Conservation (phyloP, 1,140 invertebrate species). For the Brachionus angularis region DNA sequence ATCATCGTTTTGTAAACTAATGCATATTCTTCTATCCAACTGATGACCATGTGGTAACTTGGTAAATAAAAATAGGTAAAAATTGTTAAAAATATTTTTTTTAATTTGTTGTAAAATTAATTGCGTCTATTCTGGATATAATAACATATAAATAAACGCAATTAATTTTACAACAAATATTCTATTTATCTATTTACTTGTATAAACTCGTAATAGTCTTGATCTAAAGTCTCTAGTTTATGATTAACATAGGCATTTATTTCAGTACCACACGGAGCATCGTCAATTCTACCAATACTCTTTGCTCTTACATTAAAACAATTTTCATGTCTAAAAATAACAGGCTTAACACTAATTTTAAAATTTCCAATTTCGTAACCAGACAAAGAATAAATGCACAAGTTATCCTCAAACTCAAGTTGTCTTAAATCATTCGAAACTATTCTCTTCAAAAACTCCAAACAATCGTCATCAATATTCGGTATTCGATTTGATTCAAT, state of each 20-base stretch:
- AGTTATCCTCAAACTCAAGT: conserved; percentile 54
- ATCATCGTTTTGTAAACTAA: neutral
- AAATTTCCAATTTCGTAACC: conserved; percentile 57
- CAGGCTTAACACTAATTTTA: conserved; percentile 51
- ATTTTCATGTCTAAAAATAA: conserved; percentile 46
- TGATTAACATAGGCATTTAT: conserved; percentile 54
- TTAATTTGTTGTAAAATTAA: too few species aligned
- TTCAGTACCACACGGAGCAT: conserved; percentile 56
- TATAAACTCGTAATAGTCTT: conserved; percentile 58
- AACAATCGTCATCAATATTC: conserved; percentile 46
- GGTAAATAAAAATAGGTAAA: neutral
- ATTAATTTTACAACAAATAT: neutral
- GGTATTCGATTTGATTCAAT: conserved; percentile 46
- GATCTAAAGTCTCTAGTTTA: conserved; percentile 55
- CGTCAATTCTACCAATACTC: conserved; percentile 57
- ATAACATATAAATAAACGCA: neutral
- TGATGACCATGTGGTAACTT: neutral
- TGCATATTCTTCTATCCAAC: conserved; percentile 4
- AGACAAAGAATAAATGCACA: conserved; percentile 55
- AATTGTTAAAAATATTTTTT: too few species aligned
- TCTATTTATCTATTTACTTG: conserved; percentile 54
- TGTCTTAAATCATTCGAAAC: conserved; percentile 52
- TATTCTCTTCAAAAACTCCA: conserved; percentile 48
- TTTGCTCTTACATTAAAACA: conserved; percentile 57
- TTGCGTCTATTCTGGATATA: too few species aligned